phyloP scores from a whole-genome alignment of 2,113 vertebrate genomes.

The Menura novaehollandiae region DNA sequence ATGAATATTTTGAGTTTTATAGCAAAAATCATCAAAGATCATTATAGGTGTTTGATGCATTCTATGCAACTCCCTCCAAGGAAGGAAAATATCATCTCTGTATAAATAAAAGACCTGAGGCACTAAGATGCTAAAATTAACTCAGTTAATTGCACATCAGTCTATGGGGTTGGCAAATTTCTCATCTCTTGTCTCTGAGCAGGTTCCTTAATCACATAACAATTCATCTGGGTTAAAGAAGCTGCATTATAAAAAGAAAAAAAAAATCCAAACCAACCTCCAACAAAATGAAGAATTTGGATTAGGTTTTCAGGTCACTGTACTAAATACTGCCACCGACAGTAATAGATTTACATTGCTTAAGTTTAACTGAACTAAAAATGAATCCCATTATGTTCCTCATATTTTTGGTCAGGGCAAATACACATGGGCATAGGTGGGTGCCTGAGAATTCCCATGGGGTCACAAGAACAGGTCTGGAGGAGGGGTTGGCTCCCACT shows the following conservation, averaged over 20 bases:
- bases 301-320: not conserved
- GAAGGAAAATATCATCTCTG: not conserved
- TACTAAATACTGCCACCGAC: not conserved
- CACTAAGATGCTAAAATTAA: not conserved
- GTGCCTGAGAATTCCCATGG: accelerated
- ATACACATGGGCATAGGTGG: not conserved
- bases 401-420: not conserved
- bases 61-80: not conserved
- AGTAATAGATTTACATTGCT: not conserved
- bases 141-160: not conserved
- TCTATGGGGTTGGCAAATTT: not conserved
- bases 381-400: not conserved
- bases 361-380: not conserved
- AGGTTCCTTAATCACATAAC: not conserved
- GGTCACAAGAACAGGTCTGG: not conserved
- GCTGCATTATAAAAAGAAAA: not conserved
- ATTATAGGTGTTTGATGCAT: not conserved
- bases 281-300: not conserved
- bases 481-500: not conserved
- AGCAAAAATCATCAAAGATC: not conserved
- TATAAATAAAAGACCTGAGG: not conserved
- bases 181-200: not conserved
- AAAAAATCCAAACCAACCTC: not conserved
- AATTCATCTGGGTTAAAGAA: not conserved
- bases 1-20: not conserved